Percentiles rank a stretch among this genome's conserved stretches.
phyloP scores from a whole-genome alignment of 2,888 invertebrate genomes.

The Apoda limacodes region DNA sequence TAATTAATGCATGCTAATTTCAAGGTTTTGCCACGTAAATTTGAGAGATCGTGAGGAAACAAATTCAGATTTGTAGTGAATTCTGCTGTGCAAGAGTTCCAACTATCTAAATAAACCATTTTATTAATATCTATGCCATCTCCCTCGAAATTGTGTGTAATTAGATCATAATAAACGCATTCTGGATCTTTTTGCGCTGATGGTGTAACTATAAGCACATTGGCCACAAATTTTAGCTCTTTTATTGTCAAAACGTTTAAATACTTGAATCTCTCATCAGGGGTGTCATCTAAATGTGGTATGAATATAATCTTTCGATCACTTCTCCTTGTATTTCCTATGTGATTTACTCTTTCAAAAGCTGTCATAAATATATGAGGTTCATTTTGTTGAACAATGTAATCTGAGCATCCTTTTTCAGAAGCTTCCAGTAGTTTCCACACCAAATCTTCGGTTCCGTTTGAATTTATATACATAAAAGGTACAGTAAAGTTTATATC shows the following conservation, averaged over 20 bases:
- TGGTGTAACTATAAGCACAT: constrained; percentile 37
- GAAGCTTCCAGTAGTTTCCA: constrained; percentile 35
- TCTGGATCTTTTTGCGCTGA: constrained; percentile 11
- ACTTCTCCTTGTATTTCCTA: constrained; percentile 48
- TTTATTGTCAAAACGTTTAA: constrained; percentile 35
- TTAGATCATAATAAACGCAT: constrained; percentile 45
- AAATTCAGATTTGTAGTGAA: constrained; percentile 40
- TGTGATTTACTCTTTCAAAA: constrained; percentile 44
- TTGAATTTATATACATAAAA: constrained; percentile 30
- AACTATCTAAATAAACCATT: constrained; percentile 42
- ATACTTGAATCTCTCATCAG: no score
- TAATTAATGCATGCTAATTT: constrained; percentile 70
- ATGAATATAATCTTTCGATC: constrained; percentile 53
- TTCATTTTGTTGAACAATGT: constrained; percentile 41
- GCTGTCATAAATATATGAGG: constrained; percentile 43
- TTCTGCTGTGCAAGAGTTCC: constrained; percentile 40
- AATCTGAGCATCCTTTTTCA: constrained; percentile 61
- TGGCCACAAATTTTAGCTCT: constrained; percentile 40
- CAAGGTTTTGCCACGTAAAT: constrained; percentile 55
- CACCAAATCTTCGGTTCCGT: constrained; percentile 25
- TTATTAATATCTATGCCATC: constrained; percentile 24
- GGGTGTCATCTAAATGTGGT: no score
- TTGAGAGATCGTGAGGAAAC: constrained; percentile 57
- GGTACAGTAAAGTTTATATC: constrained; percentile 23
- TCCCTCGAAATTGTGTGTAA: constrained; percentile 55